These are phyloP conservation scores for Grammomys dolichurus DNA, from an alignment of 2,113 vertebrate genomes.

Conservation along the genomic window DNA sequence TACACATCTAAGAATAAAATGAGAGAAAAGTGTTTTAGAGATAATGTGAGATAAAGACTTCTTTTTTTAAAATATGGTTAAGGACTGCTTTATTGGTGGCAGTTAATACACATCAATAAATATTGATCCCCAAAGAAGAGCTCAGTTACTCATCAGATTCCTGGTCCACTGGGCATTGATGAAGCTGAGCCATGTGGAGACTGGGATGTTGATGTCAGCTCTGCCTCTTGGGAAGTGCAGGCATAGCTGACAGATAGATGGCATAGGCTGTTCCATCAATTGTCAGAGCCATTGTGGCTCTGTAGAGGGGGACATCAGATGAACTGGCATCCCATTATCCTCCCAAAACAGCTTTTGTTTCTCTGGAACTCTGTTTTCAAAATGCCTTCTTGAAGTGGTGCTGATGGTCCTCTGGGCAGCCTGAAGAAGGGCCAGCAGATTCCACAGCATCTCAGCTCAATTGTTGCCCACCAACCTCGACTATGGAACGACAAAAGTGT, in stretches of 20 bases:
- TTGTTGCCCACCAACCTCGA: too few species aligned
- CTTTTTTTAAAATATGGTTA: conserved; percentile 72
- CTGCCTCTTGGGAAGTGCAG: conserved; percentile 91
- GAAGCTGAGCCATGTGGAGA: conserved; percentile 73
- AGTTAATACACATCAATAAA: conserved; percentile 89
- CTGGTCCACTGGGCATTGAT: conserved; percentile 77
- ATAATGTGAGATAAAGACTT: not conserved
- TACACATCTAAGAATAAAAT: not conserved
- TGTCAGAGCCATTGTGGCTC: conserved; percentile 88
- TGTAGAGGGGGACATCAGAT: conserved; percentile 92
- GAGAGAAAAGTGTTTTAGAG: not conserved
- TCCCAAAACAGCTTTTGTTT: conserved; percentile 96
- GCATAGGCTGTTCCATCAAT: conserved; percentile 88
- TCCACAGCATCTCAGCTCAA: too few species aligned
- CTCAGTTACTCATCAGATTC: conserved; percentile 81
- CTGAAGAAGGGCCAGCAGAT: conserved; percentile 87
- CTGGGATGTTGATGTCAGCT: conserved; percentile 79
- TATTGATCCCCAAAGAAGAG: conserved; percentile 90
- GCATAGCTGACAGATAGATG: conserved; percentile 88
- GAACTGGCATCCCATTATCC: conserved; percentile 93
- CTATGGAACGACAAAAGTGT: too few species aligned
- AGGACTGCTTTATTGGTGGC: conserved; percentile 91
- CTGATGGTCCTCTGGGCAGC: conserved; percentile 90
- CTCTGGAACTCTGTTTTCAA: conserved; percentile 90
- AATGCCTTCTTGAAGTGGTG: conserved; percentile 88